Base-by-base conservation (phyloP, 2,888 invertebrate genomes). In the Drosophila bunnanda region DNA sequence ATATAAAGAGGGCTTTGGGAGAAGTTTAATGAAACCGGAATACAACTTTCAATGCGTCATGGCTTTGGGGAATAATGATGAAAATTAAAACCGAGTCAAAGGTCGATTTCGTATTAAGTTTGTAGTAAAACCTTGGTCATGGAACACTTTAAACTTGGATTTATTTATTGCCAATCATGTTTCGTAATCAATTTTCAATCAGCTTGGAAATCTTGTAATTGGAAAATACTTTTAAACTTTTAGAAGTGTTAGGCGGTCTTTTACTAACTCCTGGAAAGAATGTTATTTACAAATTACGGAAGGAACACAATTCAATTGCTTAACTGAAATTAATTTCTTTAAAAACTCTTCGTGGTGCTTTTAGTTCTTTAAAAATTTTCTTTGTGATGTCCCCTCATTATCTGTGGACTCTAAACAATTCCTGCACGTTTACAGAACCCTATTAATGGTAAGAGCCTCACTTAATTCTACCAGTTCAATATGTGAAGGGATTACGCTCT, bases 1-100 rank as follows among this genome's bases (percentile, higher is more conserved):
- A 1, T 25, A 39, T 64, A 50, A 64, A 50, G 17, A 30, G 48
- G n/a, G 48, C 32, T 50, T 34, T 22, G 64, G 64, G 64, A 25
- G 28, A 28, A 41, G 39, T 34, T n/a, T 15, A 5, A 12, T 10
- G 34, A n/a, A 34, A 20, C 64, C 32, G 17, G 22, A 32, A 41
- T 32, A 65, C n/a, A 34, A 34, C 34, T 34, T 34, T 64, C 9
- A 17, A 10, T 25, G 25, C 34, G 30, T 30, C 20, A 36, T 36
- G 38, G 13, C 13, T 22, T 17, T 22, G 32, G 32, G 32, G 22
- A n/a, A 17, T 22, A 20, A 2, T 1, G 30, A 2, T n/a, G 12
- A 0, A 43, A 60, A 60, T 46, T 36, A 46, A 38, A 38, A 60
- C 25, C 44, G 13, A 38, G 58, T 38, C 36, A 44, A 17, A 15